Conservation (phyloP, 2,888 invertebrate species). For the Trachelus troglodyta region DNA sequence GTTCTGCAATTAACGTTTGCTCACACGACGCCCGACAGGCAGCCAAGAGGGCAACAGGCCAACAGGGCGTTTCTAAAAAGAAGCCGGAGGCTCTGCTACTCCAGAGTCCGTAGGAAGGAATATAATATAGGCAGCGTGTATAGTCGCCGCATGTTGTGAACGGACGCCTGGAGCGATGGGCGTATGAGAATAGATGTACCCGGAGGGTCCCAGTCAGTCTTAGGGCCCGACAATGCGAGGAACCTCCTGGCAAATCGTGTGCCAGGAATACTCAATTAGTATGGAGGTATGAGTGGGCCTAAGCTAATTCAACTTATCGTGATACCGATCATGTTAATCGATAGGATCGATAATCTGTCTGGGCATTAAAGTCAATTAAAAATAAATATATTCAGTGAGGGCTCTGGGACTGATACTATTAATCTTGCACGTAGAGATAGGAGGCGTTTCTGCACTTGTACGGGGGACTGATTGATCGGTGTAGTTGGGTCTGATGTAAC, state of each 20-base stretch:
- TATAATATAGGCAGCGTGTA: not conserved
- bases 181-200: conserved; percentile 12
- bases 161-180: conserved; percentile 15
- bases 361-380: not conserved
- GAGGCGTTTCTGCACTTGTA: not conserved
- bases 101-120: not conserved
- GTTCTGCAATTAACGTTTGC: conserved; percentile 1
- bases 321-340: not conserved
- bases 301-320: not conserved
- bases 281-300: not conserved
- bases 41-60: not conserved
- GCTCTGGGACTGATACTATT: not conserved
- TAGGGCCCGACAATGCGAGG: conserved; percentile 8
- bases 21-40: not conserved
- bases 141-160: not conserved
- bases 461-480: not conserved
- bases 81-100: not conserved
- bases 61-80: conserved; percentile 2
- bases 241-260: not conserved
- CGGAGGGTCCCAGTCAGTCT: conserved; percentile 4
- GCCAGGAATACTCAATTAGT: not conserved
- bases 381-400: not conserved
- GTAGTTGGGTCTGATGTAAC: not conserved
- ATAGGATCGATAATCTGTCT: not conserved
- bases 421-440: not conserved